phyloP scores from a whole-genome alignment of 2,888 invertebrate genomes.

The Agrotis puta region DNA sequence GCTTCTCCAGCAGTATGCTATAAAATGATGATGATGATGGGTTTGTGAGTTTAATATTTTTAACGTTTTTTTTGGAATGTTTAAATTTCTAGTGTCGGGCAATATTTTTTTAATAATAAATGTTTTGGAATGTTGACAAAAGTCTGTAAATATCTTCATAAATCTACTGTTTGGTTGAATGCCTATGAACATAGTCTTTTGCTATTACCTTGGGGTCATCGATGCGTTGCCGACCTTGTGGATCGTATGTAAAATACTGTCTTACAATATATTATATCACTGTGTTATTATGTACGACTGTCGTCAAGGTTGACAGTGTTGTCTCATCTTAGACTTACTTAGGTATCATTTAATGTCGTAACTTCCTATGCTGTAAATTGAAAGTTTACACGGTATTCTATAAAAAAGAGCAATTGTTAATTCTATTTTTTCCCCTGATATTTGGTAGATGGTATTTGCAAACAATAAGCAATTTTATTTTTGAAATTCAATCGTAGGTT shows the following conservation, averaged over 20 bases:
- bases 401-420: too few relatives aligned
- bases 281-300: conserved; percentile 20
- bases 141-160: conserved; percentile 10
- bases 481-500: too few relatives aligned
- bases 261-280: conserved; percentile 29
- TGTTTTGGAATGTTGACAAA: conserved; percentile 4
- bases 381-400: background rate
- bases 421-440: too few relatives aligned
- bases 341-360: background rate
- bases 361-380: conserved; percentile 9
- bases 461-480: too few relatives aligned
- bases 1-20: too few relatives aligned
- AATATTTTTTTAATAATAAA: too few relatives aligned
- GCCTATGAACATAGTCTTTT: conserved; percentile 20
- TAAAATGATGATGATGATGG: too few relatives aligned
- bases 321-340: background rate
- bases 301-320: conserved; percentile 28
- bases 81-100: too few relatives aligned
- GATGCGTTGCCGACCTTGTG: conserved; percentile 60
- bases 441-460: too few relatives aligned
- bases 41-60: too few relatives aligned
- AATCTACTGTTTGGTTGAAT: conserved; percentile 28
- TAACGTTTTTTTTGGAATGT: too few relatives aligned
- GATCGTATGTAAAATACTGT: conserved; percentile 38
- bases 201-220: conserved; percentile 53